Conservation (phyloP, 2,797 vertebrate species). For the Alexandromys oeconomus region DNA sequence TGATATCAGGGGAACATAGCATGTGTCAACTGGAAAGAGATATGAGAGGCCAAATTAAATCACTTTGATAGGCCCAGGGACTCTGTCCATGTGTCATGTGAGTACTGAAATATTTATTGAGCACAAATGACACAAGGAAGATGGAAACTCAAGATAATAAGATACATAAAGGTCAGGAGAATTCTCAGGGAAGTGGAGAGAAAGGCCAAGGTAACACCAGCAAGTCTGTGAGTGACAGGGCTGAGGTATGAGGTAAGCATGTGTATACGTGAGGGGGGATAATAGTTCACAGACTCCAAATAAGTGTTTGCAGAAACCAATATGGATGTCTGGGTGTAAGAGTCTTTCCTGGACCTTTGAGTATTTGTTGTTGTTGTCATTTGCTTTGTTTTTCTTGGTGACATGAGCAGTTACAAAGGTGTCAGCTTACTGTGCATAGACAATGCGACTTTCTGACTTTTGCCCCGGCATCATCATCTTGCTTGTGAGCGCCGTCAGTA, state of each 20-base stretch:
- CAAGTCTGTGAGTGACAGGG: not conserved
- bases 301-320: constrained; percentile 59
- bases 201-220: constrained; percentile 20
- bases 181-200: not conserved
- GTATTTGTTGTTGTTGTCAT: not conserved
- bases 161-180: not conserved
- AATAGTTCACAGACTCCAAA: constrained; percentile 54
- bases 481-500: constrained; percentile 35
- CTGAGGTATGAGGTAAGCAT: not conserved
- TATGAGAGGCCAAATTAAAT: not conserved
- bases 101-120: constrained; percentile 32
- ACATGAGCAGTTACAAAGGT: constrained; percentile 11
- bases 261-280: not conserved
- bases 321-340: not conserved
- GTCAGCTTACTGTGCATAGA: not conserved
- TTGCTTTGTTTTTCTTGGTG: constrained; percentile 55
- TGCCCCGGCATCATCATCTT: not conserved
- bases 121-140: not conserved
- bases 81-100: not conserved
- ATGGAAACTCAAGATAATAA: constrained; percentile 41
- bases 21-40: not conserved
- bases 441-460: constrained; percentile 19
- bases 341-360: not conserved
- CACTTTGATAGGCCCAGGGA: not conserved
- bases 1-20: not conserved